Percentiles rank a stretch among this genome's conserved stretches.
phyloP scores from a whole-genome alignment of 2,797 vertebrate species.

The Chaunax sp. region DNA sequence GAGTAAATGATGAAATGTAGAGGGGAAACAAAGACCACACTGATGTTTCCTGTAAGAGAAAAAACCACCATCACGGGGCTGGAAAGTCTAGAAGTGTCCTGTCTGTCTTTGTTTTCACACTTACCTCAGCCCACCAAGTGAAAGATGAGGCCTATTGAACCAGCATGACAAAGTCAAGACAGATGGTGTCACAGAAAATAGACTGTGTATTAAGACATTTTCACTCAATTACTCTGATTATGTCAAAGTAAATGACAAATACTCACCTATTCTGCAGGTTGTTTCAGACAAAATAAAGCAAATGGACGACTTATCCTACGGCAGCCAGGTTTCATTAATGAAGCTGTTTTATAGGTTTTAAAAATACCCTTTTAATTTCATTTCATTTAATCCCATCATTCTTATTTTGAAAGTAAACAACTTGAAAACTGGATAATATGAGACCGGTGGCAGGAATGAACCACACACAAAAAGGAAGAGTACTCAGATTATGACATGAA shows the following conservation, averaged over 20 bases:
- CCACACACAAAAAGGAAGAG: slow-evolving; percentile 14
- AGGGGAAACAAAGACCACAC: too few species aligned
- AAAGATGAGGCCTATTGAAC: neutral
- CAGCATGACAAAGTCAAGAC: neutral
- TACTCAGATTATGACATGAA: neutral
- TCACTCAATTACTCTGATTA: too few species aligned
- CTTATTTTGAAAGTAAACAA: too few species aligned
- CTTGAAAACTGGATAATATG: too few species aligned
- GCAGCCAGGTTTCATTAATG: too few species aligned
- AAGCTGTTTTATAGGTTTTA: too few species aligned
- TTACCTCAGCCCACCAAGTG: slow-evolving; percentile 1
- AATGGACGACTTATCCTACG: too few species aligned
- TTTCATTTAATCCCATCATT: too few species aligned
- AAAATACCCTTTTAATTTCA: too few species aligned
- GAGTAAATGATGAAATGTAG: too few species aligned
- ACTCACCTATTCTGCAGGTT: too few species aligned
- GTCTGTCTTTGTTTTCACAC: slow-evolving; percentile 25
- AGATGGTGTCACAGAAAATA: neutral
- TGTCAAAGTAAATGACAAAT: neutral
- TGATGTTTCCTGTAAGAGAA: neutral
- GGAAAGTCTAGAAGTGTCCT: slow-evolving; percentile 5
- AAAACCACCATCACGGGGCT: neutral
- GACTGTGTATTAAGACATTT: neutral
- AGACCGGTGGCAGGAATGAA: neutral
- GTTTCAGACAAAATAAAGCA: too few species aligned